Evolutionary conservation across 2,113 vertebrate genomes (phyloP), one percentile per base, ranked within the genome.

Genomic region (Platichthys stellatus): DNA sequence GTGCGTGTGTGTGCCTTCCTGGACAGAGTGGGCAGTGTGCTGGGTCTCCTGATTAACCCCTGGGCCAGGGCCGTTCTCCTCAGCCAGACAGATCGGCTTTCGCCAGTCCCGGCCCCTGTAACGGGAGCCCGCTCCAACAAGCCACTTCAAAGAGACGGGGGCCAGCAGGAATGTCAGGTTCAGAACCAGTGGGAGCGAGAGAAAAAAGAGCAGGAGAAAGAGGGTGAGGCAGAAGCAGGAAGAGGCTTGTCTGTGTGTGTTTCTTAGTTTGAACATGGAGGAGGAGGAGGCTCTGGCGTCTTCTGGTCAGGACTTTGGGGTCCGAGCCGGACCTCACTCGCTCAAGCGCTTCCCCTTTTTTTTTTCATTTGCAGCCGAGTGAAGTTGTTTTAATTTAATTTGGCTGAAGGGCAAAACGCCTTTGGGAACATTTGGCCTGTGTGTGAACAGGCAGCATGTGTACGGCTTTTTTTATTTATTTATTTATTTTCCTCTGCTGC

Each of bases 101-200:
- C 95, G 92, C 86, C 93, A 88, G 92, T 88, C 88, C 91, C 90
- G 69, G 89, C 92, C 93, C 80, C 92, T 94, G 95, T 95, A 96
- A 98, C 93, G 81, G 90, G 95, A 97, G 87, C 94, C 88, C 92
- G 88, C 89, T 93, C 93, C 93, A 93, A 94, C 93, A 93, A 90
- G 92, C 88, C 85, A 95, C 96, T 95, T 96, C 96, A 95, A 95
- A 96, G 95, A 78, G 82, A 89, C 76, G 81, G 87, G 87, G 90
- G 93, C 90, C 93, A 92, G 87, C 94, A 95, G 94, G 95, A 96
- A 96, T 96, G 95, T 94, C 94, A 96, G 95, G 92, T 95, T 96
- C 93, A 94, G 83, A 90, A 92, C 86, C 83, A 63, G 93, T 77
- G 91, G 89, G 85, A 88, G 77, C 2, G 40, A 75, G 54, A 49